Conservation (phyloP, 2,888 invertebrate genomes). For the Clistopyga incitator region DNA sequence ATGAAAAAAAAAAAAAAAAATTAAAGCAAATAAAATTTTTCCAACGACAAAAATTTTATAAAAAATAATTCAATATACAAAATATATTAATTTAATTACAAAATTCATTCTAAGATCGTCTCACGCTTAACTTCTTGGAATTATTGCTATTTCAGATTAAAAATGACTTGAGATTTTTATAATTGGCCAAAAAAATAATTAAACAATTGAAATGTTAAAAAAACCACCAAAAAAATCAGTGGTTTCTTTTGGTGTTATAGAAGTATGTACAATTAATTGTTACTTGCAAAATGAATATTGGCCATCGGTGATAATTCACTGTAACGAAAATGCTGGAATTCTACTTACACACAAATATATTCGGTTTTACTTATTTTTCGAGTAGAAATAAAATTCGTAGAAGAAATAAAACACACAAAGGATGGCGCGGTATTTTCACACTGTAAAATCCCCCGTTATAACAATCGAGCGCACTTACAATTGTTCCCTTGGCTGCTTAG, state of each 20-base stretch:
- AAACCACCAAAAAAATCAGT: background rate
- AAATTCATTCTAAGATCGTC: too few relatives aligned
- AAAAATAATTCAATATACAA: background rate
- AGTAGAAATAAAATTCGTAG: background rate
- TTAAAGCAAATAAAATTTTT: background rate
- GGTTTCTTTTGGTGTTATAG: too few relatives aligned
- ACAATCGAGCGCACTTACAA: conserved; percentile 31
- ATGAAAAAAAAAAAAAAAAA: background rate
- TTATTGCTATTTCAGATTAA: too few relatives aligned
- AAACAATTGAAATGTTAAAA: background rate
- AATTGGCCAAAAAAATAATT: background rate
- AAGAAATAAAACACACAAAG: background rate
- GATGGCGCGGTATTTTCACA: conserved; percentile 29
- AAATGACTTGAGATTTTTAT: background rate
- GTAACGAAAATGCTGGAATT: too few relatives aligned
- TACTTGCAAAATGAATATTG: too few relatives aligned
- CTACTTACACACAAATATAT: too few relatives aligned
- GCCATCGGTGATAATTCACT: too few relatives aligned
- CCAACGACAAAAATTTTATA: background rate
- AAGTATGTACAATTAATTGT: too few relatives aligned
- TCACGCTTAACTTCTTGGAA: too few relatives aligned
- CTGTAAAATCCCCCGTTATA: conserved; percentile 59
- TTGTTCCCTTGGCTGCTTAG: conserved; percentile 41
- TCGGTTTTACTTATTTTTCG: background rate
- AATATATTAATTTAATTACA: background rate